Conservation (phyloP, 2,888 invertebrate genomes). For the Hirtodrosophila duncani region DNA sequence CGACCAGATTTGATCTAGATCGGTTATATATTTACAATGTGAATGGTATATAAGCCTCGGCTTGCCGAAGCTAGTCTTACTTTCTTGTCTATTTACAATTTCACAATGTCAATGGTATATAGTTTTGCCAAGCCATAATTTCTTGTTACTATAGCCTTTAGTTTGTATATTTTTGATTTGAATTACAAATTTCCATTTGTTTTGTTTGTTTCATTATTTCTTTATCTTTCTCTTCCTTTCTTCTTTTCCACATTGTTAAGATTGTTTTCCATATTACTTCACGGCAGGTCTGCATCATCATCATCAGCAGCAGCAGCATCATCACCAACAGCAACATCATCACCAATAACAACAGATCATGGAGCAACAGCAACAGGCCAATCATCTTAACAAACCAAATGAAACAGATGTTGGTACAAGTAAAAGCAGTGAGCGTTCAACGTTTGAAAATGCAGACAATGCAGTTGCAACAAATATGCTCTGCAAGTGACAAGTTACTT, state of each 20-base stretch:
- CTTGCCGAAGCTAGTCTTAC: too few relatives aligned
- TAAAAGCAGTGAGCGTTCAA: slow-evolving; percentile 31
- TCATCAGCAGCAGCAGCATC: slow-evolving; percentile 39
- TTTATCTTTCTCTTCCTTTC: slow-evolving; percentile 26
- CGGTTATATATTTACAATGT: too few relatives aligned
- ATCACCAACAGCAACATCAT: slow-evolving; percentile 39
- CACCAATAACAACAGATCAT: slow-evolving; percentile 29
- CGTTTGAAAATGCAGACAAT: slow-evolving; percentile 3
- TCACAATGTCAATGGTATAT: too few relatives aligned
- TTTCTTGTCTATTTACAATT: not conserved
- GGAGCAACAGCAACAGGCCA: slow-evolving; percentile 31
- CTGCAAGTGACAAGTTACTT: slow-evolving; percentile 47
- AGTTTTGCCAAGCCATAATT: too few relatives aligned
- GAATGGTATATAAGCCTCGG: too few relatives aligned
- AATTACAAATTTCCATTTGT: slow-evolving; percentile 17
- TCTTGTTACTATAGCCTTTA: too few relatives aligned
- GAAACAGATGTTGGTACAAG: slow-evolving; percentile 44
- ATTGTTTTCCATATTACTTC: slow-evolving; percentile 70
- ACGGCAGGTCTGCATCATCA: slow-evolving; percentile 56
- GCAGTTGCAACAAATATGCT: slow-evolving; percentile 8
- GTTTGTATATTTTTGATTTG: too few relatives aligned
- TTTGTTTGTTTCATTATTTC: slow-evolving; percentile 2
- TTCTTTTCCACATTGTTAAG: slow-evolving; percentile 55
- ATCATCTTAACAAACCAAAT: slow-evolving; percentile 31
- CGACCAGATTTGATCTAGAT: too few relatives aligned